A percentile compares a stretch with the other conserved stretches of the same genome.
Evolutionary conservation across 2,797 vertebrate genomes (phyloP).

Genomic region (Crocodylus rhombifer): DNA sequence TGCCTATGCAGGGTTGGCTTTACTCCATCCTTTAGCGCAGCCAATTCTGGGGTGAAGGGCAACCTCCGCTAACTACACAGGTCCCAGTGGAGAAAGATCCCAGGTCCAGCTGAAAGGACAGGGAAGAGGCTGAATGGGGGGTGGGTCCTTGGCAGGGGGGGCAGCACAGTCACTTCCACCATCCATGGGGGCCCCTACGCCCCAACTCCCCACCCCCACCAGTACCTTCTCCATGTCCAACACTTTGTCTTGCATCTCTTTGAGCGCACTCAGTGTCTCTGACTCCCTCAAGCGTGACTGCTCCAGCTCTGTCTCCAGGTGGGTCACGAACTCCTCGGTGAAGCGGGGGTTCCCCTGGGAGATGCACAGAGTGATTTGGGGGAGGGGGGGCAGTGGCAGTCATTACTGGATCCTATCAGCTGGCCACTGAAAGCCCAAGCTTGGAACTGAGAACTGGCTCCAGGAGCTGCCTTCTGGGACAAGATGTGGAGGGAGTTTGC

Average conservation of each 20-base stretch:
- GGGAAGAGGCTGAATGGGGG: not conserved
- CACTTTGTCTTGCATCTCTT: conserved; percentile 97
- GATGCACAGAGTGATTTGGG: not conserved
- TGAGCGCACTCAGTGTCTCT: conserved; percentile 89
- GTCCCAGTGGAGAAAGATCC: not conserved
- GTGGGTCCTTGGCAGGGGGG: too few relatives aligned
- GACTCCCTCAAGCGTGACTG: conserved; percentile 90
- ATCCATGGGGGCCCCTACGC: not conserved
- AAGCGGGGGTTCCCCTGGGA: conserved; percentile 82
- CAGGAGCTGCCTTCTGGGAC: too few relatives aligned
- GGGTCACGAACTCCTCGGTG: conserved; percentile 89
- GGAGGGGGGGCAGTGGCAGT: not conserved
- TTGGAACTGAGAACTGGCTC: too few relatives aligned
- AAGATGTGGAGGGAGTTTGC: not conserved
- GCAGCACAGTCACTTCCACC: too few relatives aligned
- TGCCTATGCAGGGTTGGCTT: not conserved
- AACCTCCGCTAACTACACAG: not conserved
- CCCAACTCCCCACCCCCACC: not conserved
- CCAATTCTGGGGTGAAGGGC: not conserved
- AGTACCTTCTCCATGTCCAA: conserved; percentile 94
- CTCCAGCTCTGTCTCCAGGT: conserved; percentile 91
- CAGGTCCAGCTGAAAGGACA: not conserved
- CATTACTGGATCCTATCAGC: not conserved
- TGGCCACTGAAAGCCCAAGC: too few relatives aligned
- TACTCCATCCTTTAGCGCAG: not conserved